Conservation (phyloP, 2,888 invertebrate species). For the Phragmatobia fuliginosa region DNA sequence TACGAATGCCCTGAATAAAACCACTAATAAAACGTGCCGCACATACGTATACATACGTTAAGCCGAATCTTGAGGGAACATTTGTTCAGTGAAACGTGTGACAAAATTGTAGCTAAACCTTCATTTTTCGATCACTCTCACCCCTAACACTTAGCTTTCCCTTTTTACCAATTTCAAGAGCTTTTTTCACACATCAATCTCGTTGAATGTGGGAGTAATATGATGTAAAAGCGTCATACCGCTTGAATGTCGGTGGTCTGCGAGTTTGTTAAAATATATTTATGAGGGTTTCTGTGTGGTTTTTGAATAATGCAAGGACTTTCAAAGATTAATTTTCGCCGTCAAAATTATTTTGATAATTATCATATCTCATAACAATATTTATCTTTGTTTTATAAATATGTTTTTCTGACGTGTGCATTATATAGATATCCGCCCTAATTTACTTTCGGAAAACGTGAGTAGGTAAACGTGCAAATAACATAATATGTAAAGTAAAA, state of each 20-base stretch:
- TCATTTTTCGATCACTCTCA: conserved; percentile 81
- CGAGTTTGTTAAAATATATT: conserved; percentile 58
- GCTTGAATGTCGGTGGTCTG: conserved; percentile 53
- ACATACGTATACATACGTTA: conserved; percentile 84
- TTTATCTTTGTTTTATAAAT: not conserved
- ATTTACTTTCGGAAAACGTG: not conserved
- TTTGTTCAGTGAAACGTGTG: conserved; percentile 84
- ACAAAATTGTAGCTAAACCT: conserved; percentile 80
- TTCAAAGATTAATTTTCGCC: conserved; percentile 24
- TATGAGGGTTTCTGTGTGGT: conserved; percentile 42
- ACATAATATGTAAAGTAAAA: too few relatives aligned
- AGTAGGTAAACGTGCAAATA: too few relatives aligned
- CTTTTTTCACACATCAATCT: conserved; percentile 84
- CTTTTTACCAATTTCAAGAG: conserved; percentile 85
- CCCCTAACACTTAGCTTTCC: conserved; percentile 83
- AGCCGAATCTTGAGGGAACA: conserved; percentile 80
- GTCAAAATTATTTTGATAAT: not conserved
- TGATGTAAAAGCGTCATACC: conserved; percentile 76
- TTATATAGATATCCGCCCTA: not conserved
- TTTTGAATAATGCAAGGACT: conserved; percentile 33
- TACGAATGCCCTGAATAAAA: conserved; percentile 64
- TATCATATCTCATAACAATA: conserved; percentile 9
- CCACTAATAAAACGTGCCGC: conserved; percentile 81
- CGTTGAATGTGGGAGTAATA: conserved; percentile 76
- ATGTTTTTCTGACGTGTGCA: not conserved